phyloP scores from a whole-genome alignment of 2,113 vertebrate genomes.

The Indicator maculatus region DNA sequence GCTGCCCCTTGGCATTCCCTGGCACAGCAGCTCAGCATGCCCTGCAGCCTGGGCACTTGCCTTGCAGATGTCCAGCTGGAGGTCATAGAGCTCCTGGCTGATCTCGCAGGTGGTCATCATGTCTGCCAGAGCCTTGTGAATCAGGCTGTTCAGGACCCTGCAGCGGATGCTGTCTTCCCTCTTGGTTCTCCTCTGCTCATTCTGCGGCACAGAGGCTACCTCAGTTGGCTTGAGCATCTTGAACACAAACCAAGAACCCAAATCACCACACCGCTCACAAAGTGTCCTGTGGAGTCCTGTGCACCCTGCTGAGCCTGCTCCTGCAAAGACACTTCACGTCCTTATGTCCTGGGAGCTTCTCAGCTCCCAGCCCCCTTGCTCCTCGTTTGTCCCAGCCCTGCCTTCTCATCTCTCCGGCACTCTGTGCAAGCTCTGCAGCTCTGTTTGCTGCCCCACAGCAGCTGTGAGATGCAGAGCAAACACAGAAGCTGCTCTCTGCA shows the following conservation, averaged over 20 bases:
- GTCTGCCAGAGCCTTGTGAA: constrained; percentile 78
- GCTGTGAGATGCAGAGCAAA: neutral
- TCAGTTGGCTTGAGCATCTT: constrained; percentile 57
- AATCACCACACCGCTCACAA: neutral
- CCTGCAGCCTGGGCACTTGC: constrained; percentile 42
- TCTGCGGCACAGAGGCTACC: constrained; percentile 22
- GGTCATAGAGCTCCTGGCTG: constrained; percentile 76
- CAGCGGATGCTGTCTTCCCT: constrained; percentile 76
- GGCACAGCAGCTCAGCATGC: accelerated
- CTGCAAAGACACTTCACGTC: neutral
- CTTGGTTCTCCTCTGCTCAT: constrained; percentile 34
- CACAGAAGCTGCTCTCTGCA: neutral
- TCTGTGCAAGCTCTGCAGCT: neutral
- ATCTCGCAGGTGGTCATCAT: constrained; percentile 77
- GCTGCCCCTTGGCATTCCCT: accelerated
- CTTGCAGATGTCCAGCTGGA: constrained; percentile 83
- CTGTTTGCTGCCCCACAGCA: neutral
- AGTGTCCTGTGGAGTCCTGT: neutral
- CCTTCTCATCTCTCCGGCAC: neutral
- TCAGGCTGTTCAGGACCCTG: constrained; percentile 72
- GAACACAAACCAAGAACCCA: neutral
- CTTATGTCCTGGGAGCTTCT: neutral
- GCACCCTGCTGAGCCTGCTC: neutral
- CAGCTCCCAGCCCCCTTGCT: neutral
- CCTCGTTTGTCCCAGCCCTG: neutral